Percentiles rank a stretch among this genome's conserved stretches.
Conservation (phyloP, 2,113 vertebrate species). For the Macrotus californicus region DNA sequence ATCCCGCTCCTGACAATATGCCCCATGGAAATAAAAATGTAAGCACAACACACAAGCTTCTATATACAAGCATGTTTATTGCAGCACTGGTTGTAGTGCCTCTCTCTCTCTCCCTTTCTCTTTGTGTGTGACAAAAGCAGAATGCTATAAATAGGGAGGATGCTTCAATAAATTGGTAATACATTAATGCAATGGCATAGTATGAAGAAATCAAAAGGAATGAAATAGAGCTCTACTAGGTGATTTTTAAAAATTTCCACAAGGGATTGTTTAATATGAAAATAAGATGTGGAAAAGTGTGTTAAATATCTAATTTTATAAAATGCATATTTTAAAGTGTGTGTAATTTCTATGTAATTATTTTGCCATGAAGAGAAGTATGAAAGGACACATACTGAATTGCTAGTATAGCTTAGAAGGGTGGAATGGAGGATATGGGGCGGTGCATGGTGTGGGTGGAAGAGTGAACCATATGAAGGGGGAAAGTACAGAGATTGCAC, state of each 20-base stretch:
- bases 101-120: too few species aligned
- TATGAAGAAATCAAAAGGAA: conserved; percentile 6
- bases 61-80: not conserved
- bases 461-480: not conserved
- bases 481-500: not conserved
- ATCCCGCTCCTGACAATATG: not conserved
- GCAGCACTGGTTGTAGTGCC: not conserved
- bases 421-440: not conserved
- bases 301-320: not conserved
- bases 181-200: not conserved
- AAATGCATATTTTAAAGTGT: not conserved
- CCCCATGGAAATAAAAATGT: not conserved
- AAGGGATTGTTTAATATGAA: not conserved
- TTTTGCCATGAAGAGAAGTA: not conserved
- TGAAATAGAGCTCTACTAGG: not conserved
- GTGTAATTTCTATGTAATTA: not conserved
- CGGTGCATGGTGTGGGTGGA: not conserved
- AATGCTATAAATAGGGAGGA: not conserved
- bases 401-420: not conserved
- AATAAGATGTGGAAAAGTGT: conserved; percentile 2
- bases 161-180: not conserved
- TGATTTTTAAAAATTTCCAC: not conserved
- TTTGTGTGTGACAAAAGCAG: not conserved
- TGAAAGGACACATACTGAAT: not conserved
- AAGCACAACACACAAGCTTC: not conserved